Evolutionary conservation across 37 sponge, comb jelly and placozoan species (phyloP).

Genomic region (Spongilla lacustris): DNA sequence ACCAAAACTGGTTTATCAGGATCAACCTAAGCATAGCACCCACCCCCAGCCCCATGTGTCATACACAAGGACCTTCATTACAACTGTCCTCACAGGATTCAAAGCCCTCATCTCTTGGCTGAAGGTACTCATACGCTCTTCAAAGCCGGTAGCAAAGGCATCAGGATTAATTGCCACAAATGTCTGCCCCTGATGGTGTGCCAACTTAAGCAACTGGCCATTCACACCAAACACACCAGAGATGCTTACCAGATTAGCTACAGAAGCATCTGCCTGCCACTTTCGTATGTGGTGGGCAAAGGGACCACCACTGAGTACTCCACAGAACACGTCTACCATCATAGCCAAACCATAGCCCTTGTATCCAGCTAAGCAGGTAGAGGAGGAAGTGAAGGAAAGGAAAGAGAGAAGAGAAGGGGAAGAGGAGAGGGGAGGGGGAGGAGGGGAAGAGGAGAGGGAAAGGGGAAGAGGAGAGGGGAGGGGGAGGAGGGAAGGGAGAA

Average conservation of each 20-base stretch:
- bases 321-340: slow-evolving; percentile 93
- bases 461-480: not conserved
- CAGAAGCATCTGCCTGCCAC: slow-evolving; percentile 50
- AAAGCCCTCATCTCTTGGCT: slow-evolving; percentile 73
- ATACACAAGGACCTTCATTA: not conserved
- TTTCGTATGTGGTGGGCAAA: slow-evolving; percentile 74
- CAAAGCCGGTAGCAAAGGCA: slow-evolving; percentile 81
- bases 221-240: not conserved
- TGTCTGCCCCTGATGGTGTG: slow-evolving; percentile 73
- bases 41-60: not conserved
- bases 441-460: not conserved
- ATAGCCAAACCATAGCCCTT: slow-evolving; percentile 92
- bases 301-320: slow-evolving; percentile 79
- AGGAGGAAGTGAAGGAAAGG: not conserved
- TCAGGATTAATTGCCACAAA: slow-evolving; percentile 89
- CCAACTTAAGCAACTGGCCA: not conserved
- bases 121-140: slow-evolving; percentile 58
- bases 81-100: slow-evolving; percentile 66
- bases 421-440: not conserved
- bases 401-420: not conserved
- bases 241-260: slow-evolving; percentile 75
- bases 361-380: slow-evolving; percentile 67
- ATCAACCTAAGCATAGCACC: slow-evolving; percentile 52
- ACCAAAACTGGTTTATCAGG: slow-evolving; percentile 79
- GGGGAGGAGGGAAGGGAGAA: not conserved